phyloP scores from a whole-genome alignment of 2,888 invertebrate genomes.

The Ariolimax columbianus region DNA sequence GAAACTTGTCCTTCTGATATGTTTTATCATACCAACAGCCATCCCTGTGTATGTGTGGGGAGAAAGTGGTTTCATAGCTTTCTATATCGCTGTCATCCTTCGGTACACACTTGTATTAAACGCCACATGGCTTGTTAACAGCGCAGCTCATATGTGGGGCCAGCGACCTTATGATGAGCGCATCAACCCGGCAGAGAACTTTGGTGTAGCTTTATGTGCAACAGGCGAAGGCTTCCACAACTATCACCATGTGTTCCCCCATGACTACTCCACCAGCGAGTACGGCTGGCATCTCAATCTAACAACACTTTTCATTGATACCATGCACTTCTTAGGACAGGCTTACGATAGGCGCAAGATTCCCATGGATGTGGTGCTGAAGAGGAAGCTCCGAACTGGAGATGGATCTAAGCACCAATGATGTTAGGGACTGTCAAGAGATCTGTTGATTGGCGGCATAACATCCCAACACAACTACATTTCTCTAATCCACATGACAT shows the following conservation, averaged over 20 bases:
- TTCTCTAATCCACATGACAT: background rate
- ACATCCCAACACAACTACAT: background rate
- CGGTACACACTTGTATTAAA: slow-evolving; percentile 92
- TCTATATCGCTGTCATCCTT: slow-evolving; percentile 88
- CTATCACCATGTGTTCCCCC: slow-evolving; percentile 94
- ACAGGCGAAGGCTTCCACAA: slow-evolving; percentile 90
- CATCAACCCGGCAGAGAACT: slow-evolving; percentile 88
- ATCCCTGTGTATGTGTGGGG: slow-evolving; percentile 91
- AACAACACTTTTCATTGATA: slow-evolving; percentile 88
- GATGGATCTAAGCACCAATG: slow-evolving; percentile 35
- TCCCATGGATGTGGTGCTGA: slow-evolving; percentile 47
- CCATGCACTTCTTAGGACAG: slow-evolving; percentile 90
- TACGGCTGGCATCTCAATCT: slow-evolving; percentile 86
- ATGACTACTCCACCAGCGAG: slow-evolving; percentile 95
- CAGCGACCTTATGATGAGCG: slow-evolving; percentile 91
- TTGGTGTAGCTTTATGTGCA: slow-evolving; percentile 85
- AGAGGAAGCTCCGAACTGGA: slow-evolving; percentile 52
- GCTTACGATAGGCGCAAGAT: slow-evolving; percentile 85
- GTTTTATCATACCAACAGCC: slow-evolving; percentile 89
- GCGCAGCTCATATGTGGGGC: slow-evolving; percentile 95
- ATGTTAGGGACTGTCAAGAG: background rate
- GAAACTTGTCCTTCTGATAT: slow-evolving; percentile 86
- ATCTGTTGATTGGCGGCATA: background rate
- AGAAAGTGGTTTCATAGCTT: slow-evolving; percentile 88
- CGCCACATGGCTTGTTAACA: slow-evolving; percentile 96